phyloP scores from a whole-genome alignment of 2,113 vertebrate species.

The Castor canadensis region DNA sequence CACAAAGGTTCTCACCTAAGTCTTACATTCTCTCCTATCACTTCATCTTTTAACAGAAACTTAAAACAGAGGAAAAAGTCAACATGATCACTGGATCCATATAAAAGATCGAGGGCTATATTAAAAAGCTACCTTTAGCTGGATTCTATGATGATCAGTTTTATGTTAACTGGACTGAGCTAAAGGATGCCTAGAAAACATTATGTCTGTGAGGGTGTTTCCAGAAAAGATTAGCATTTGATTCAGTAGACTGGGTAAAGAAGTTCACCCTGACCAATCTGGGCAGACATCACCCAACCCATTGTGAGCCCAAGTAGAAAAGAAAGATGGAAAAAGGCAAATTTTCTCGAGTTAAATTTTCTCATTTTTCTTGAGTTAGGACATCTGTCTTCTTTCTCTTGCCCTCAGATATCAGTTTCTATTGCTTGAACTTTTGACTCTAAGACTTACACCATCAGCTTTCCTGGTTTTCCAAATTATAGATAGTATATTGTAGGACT shows the following conservation, averaged over 20 bases:
- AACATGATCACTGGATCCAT: not conserved
- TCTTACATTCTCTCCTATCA: not conserved
- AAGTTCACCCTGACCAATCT: not conserved
- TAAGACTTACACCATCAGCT: not conserved
- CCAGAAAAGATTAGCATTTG: not conserved
- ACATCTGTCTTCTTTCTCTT: not conserved
- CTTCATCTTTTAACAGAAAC: not conserved
- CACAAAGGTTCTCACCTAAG: not conserved
- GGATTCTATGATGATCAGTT: not conserved
- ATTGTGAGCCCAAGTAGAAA: not conserved
- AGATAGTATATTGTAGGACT: not conserved
- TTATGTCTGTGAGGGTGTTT: not conserved
- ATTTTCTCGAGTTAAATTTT: not conserved
- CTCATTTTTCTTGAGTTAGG: not conserved
- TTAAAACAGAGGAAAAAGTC: not conserved
- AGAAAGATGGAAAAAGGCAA: not conserved
- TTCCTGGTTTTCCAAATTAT: not conserved
- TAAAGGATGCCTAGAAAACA: not conserved
- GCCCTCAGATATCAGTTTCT: not conserved
- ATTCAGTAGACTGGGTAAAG: not conserved
- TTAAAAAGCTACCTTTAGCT: not conserved
- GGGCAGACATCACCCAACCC: not conserved
- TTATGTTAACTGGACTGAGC: not conserved
- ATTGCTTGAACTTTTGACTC: not conserved
- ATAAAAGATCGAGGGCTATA: not conserved